phyloP scores from a whole-genome alignment of 2,888 invertebrate genomes.

The Sarcophaga rosellei region DNA sequence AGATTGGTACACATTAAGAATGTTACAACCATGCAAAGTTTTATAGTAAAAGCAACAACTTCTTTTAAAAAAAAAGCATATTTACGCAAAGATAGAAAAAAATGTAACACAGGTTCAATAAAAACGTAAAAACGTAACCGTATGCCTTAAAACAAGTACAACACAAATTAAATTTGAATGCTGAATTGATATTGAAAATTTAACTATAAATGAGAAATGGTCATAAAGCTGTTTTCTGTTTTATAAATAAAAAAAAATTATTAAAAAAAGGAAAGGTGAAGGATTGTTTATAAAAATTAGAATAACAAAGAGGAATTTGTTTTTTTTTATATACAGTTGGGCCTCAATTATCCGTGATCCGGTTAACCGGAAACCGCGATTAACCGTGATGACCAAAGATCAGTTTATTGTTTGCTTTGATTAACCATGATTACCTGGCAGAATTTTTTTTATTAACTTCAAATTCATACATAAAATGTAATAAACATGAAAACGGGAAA shows the following conservation, averaged over 20 bases:
- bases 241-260: neutral
- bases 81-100: neutral
- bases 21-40: neutral
- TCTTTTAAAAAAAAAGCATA: neutral
- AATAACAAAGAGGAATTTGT: too few relatives aligned
- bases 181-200: neutral
- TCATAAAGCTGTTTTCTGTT: neutral
- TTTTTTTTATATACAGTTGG: too few relatives aligned
- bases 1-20: too few relatives aligned
- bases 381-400: too few relatives aligned
- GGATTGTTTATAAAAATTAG: neutral
- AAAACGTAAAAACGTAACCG: conserved; percentile 22
- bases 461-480: too few relatives aligned
- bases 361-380: too few relatives aligned
- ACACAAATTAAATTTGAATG: neutral
- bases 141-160: conserved; percentile 43
- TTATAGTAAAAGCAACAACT: neutral
- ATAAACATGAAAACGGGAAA: too few relatives aligned
- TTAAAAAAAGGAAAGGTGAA: conserved; percentile 13
- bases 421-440: too few relatives aligned
- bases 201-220: neutral
- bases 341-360: too few relatives aligned
- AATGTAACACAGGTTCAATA: neutral
- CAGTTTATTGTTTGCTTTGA: too few relatives aligned
- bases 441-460: too few relatives aligned